A percentile compares a stretch with the other conserved stretches of the same genome.
Evolutionary conservation across 2,113 vertebrate genomes (phyloP).

Genomic region (Myotis yumanensis): DNA sequence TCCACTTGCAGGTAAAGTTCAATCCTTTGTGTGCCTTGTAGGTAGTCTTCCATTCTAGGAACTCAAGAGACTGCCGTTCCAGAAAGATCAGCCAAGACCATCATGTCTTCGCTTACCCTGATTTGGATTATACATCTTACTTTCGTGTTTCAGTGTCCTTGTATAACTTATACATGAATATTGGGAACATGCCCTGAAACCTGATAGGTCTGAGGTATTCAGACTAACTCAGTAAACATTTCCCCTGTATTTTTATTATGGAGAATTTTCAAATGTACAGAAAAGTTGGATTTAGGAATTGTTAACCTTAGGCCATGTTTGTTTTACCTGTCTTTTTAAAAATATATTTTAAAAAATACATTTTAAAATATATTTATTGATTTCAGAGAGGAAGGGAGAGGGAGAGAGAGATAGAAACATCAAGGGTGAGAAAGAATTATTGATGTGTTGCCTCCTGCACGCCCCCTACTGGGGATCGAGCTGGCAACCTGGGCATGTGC

Average conservation of each 20-base stretch:
- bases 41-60: conserved; percentile 31
- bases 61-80: conserved; percentile 42
- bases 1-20: conserved; percentile 93
- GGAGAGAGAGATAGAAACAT: too few relatives aligned
- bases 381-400: too few relatives aligned
- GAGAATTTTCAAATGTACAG: conserved; percentile 1
- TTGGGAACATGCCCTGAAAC: conserved; percentile 23
- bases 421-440: too few relatives aligned
- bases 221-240: neutral
- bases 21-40: conserved; percentile 56
- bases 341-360: too few relatives aligned
- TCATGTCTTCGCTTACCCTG: neutral
- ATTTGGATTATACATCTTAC: conserved; percentile 27
- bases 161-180: neutral
- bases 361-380: too few relatives aligned
- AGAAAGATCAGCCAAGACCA: neutral
- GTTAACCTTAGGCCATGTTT: neutral
- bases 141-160: conserved; percentile 44
- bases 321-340: neutral
- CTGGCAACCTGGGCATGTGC: too few relatives aligned
- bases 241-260: conserved; percentile 1
- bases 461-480: too few relatives aligned
- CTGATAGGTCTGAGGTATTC: neutral
- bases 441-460: too few relatives aligned
- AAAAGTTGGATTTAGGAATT: conserved; percentile 28